Evolutionary conservation across 1,140 invertebrate genomes (phyloP).

Genomic region (Holcopasites calliopsidis): DNA sequence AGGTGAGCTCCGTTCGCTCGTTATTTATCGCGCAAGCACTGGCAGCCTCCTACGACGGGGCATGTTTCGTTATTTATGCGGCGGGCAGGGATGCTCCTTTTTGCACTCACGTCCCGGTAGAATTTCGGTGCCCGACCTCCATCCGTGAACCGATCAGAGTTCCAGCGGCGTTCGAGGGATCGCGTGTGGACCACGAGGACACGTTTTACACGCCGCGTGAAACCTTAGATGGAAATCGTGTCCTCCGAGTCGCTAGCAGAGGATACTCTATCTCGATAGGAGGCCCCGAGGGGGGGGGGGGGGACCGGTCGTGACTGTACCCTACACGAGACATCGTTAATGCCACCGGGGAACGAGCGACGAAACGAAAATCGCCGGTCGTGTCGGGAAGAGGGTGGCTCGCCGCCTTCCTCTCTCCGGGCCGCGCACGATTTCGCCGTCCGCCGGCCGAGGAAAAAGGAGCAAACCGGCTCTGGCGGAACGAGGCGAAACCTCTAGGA

Average conservation of each 20-base stretch:
- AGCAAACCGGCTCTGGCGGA: conserved; percentile 34
- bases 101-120: neutral
- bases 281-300: conserved; percentile 53
- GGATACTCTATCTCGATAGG: conserved; percentile 56
- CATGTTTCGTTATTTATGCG: conserved; percentile 48
- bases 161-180: neutral
- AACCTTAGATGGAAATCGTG: conserved; percentile 24
- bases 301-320: conserved; percentile 64
- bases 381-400: conserved; percentile 17
- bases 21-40: conserved; percentile 43
- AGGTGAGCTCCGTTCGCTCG: conserved; percentile 41
- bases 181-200: neutral
- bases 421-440: conserved; percentile 35
- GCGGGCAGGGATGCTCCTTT: conserved; percentile 34
- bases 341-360: conserved; percentile 54
- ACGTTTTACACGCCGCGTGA: conserved; percentile 33
- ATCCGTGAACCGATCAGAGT: neutral
- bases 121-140: neutral
- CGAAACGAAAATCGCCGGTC: conserved; percentile 51
- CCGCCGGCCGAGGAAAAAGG: neutral
- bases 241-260: conserved; percentile 38
- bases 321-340: conserved; percentile 64
- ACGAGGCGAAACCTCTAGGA: conserved; percentile 58
- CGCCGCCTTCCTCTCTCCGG: neutral
- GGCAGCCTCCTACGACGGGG: conserved; percentile 2